Conservation (phyloP, 2,113 vertebrate genomes). For the Nycticebus coucang region DNA sequence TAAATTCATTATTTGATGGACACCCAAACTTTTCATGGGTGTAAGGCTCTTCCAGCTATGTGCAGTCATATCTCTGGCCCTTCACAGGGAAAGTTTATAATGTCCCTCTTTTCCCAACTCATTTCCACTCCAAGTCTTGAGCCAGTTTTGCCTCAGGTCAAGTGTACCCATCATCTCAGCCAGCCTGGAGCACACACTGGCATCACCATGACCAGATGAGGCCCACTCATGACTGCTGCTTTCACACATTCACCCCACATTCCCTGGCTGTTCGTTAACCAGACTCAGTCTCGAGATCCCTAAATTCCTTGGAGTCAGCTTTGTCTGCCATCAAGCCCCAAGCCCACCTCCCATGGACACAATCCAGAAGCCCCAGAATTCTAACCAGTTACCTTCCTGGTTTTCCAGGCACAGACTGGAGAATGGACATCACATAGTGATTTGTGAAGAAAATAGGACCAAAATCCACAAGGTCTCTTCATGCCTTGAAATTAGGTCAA, state of each 20-base stretch:
- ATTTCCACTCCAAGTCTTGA: background rate
- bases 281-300: background rate
- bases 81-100: background rate
- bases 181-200: background rate
- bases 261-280: background rate
- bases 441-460: background rate
- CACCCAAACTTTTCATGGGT: background rate
- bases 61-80: background rate
- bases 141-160: background rate
- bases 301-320: background rate
- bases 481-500: background rate
- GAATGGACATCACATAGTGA: background rate
- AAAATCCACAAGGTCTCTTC: background rate
- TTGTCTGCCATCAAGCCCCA: background rate
- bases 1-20: background rate
- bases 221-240: background rate
- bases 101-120: background rate
- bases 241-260: background rate
- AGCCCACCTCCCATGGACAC: background rate
- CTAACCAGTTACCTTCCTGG: background rate
- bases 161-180: background rate
- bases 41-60: background rate
- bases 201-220: background rate
- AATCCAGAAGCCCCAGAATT: background rate
- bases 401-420: background rate